A percentile compares a stretch with the other conserved stretches of the same genome.
phyloP scores from a whole-genome alignment of 2,113 vertebrate species.

The Vanacampus margaritifer region DNA sequence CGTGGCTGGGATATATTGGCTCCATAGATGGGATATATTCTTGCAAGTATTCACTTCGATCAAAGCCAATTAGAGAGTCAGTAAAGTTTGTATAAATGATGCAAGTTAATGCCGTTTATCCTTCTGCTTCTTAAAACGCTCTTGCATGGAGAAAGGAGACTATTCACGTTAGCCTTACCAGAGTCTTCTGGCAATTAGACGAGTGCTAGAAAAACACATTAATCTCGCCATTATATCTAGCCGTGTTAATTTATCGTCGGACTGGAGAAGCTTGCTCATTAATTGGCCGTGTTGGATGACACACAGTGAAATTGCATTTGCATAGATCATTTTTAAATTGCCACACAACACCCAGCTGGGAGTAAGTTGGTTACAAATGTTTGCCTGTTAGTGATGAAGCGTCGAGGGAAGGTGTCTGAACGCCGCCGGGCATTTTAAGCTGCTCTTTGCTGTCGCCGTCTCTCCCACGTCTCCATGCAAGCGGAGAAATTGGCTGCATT shows the following conservation, averaged over 20 bases:
- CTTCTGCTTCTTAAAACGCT: conserved; percentile 36
- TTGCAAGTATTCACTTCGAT: conserved; percentile 16
- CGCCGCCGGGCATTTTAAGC: conserved; percentile 33
- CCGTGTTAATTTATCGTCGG: conserved; percentile 72
- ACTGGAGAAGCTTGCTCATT: conserved; percentile 70
- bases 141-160: conserved; percentile 58
- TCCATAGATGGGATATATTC: too few relatives aligned
- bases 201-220: conserved; percentile 75
- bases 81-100: conserved; percentile 53
- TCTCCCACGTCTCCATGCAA: conserved; percentile 50
- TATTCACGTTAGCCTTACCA: conserved; percentile 54
- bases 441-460: conserved; percentile 34
- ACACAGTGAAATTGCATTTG: conserved; percentile 74
- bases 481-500: conserved; percentile 65
- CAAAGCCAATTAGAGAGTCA: conserved; percentile 28
- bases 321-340: conserved; percentile 76
- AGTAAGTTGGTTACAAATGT: conserved; percentile 54
- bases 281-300: conserved; percentile 74
- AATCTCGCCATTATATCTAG: conserved; percentile 75
- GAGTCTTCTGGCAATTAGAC: conserved; percentile 72
- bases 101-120: conserved; percentile 38
- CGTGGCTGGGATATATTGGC: conserved; percentile 3
- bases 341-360: conserved; percentile 58
- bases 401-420: conserved; percentile 36
- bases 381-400: conserved; percentile 49